Percentiles rank a stretch among this genome's conserved stretches.
phyloP scores from a whole-genome alignment of 92 coral and sea anemone species.

The Galaxea fascicularis region DNA sequence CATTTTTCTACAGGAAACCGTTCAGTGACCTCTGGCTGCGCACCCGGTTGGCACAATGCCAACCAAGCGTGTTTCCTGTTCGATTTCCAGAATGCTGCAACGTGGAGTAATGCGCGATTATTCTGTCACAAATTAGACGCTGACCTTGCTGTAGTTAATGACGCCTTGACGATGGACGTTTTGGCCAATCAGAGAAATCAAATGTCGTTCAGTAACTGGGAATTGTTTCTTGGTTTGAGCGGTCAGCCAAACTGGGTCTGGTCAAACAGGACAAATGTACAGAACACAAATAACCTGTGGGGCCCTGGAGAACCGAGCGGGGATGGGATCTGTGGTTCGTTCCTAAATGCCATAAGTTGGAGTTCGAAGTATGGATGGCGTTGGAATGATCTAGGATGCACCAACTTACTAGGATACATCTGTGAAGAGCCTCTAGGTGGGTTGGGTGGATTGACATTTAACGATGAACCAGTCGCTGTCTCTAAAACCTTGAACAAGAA shows the following conservation, averaged over 20 bases:
- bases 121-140: slow-evolving; percentile 16
- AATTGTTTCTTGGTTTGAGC: slow-evolving; percentile 13
- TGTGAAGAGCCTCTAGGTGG: slow-evolving; percentile 36
- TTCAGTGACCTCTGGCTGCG: slow-evolving; percentile 8
- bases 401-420: slow-evolving; percentile 3
- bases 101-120: slow-evolving; percentile 33
- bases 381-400: slow-evolving; percentile 27
- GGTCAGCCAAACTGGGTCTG: slow-evolving; percentile 35
- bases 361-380: slow-evolving; percentile 44
- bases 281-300: slow-evolving; percentile 2
- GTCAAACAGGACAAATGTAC: not conserved
- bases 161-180: not conserved
- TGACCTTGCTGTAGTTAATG: slow-evolving; percentile 27
- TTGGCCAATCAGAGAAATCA: not conserved
- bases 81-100: not conserved
- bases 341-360: slow-evolving; percentile 33
- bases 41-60: slow-evolving; percentile 31
- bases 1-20: not conserved
- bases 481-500: too few relatives aligned
- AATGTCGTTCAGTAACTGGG: not conserved
- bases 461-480: not conserved
- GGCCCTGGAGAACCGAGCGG: slow-evolving; percentile 40
- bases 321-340: slow-evolving; percentile 24
- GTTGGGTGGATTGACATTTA: not conserved
- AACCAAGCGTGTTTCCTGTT: slow-evolving; percentile 5